A percentile compares a stretch with the other conserved stretches of the same genome.
Conservation (phyloP, 2,888 invertebrate genomes). For the Sphinx pinastri region DNA sequence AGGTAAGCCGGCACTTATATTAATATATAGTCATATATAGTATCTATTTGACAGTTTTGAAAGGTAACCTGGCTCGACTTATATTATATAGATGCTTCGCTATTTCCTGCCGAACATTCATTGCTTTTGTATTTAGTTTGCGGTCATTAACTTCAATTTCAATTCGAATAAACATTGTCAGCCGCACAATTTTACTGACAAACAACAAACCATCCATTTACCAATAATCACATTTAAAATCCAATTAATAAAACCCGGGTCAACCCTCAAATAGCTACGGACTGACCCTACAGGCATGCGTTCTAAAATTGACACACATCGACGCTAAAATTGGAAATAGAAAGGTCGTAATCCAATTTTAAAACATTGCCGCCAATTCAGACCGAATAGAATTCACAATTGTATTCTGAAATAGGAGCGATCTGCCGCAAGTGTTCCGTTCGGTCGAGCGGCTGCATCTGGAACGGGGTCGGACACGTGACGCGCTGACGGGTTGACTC, state of each 20-base stretch:
- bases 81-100: too few species aligned
- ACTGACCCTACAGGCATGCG: neutral
- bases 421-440: neutral
- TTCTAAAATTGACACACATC: neutral
- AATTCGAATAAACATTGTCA: neutral
- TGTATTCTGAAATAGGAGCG: slow-evolving; percentile 15
- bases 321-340: slow-evolving; percentile 8
- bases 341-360: slow-evolving; percentile 17
- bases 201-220: neutral
- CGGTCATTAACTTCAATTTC: neutral
- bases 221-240: slow-evolving; percentile 5
- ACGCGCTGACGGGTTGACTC: slow-evolving; percentile 1
- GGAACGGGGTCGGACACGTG: slow-evolving; percentile 16
- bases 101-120: too few species aligned
- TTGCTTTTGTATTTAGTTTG: too few species aligned
- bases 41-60: too few species aligned
- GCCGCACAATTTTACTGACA: too few species aligned
- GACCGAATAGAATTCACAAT: neutral
- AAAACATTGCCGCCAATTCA: neutral
- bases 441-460: slow-evolving; percentile 7
- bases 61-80: too few species aligned
- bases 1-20: too few species aligned
- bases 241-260: neutral
- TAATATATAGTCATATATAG: too few species aligned
- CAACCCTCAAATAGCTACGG: neutral